Base-by-base conservation (phyloP, 2,888 invertebrate species). In the Callyntrura sp. region DNA sequence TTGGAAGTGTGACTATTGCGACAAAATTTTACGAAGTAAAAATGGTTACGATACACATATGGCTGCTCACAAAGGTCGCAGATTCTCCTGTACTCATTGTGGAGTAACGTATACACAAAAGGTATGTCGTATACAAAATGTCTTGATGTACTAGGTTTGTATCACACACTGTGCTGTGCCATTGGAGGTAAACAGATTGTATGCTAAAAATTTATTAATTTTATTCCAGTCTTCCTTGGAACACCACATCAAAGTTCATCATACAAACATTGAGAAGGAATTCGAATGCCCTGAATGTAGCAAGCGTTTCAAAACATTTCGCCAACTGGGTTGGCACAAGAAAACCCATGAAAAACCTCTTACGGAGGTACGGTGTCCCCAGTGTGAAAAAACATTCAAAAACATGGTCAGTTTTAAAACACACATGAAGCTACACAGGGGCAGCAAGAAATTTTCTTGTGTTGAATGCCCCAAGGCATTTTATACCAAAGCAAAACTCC, bases 1-100 rank as follows among this genome's bases (percentile, higher is more conserved):
- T 17, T 91, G 90, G 90, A 87, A 90, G 57, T 91, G 91, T 48
- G 78, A 62, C 23, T 48, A 57, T n/a, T 91, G 91, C 35, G 90
- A 91, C 14, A 91, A 91, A 62, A 88, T 90, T 82, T 94, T 95
- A 70, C 94, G 95, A 91, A 95, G 95, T 8, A 93, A 94, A 90
- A 94, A 95, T 14, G 95, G 95, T 25, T 93, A 95, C 82, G 95
- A 95, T 20, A 94, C 95, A 0, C 95, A 95, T 91, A 94, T 95
- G 94, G 94, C 94, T 90, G 94, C 94, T 6, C 95, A 95, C 92
- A 93, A 94, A 84, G 95, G 95, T 9, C 91, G 92, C 6, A 84
- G 93, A 9, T 93, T 93, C 94, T 94, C 95, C 94, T 96, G 96
- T 93, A 96, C 96, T 60, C 94, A 96, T 6, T 96, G 96, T 94